Evolutionary conservation across 2,888 invertebrate genomes (phyloP), one percentile per base, ranked within the genome.

Genomic region (Plagiodera versicolora): DNA sequence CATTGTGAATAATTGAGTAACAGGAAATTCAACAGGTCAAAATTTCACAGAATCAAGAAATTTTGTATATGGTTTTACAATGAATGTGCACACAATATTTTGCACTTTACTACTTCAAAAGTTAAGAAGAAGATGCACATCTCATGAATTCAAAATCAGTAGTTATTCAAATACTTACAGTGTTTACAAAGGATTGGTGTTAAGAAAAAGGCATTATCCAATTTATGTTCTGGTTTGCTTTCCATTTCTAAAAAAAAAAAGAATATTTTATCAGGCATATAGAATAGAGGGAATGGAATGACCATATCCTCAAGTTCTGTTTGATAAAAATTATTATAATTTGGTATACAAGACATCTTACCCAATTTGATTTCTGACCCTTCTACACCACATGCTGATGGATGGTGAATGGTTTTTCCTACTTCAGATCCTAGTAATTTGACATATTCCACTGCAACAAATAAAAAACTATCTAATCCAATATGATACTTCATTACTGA

Each of bases 111-210:
- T n/a, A n/a, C n/a, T n/a, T n/a, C n/a, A n/a, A n/a, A n/a, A n/a
- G n/a, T n/a, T n/a, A n/a, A n/a, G n/a, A n/a, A n/a, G n/a, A n/a
- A n/a, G n/a, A n/a, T n/a, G n/a, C n/a, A n/a, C n/a, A n/a, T n/a
- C 6, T 24, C 24, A 24, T 5, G 6, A 24, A 24, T 3, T 6
- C 24, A 24, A 24, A 24, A 24, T 24, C n/a, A n/a, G n/a, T n/a
- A n/a, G n/a, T 32, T 4, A 56, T 55, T 50, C 45, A 28, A 48
- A 20, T 73, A 84, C 85, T 84, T 77, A 85, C 85, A 85, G 70
- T 83, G 83, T 67, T 76, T 77, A 74, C 85, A 85, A 51, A 84
- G 75, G 69, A 84, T 78, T 61, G 85, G 84, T 60, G 81, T 83
- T 70, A 83, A 72, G 73, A 84, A 82, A 75, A 81, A 83, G 65